Evolutionary conservation across 2,797 vertebrate species (phyloP), one percentile per base, ranked within the genome.

Genomic region (Moxostoma hubbsi): DNA sequence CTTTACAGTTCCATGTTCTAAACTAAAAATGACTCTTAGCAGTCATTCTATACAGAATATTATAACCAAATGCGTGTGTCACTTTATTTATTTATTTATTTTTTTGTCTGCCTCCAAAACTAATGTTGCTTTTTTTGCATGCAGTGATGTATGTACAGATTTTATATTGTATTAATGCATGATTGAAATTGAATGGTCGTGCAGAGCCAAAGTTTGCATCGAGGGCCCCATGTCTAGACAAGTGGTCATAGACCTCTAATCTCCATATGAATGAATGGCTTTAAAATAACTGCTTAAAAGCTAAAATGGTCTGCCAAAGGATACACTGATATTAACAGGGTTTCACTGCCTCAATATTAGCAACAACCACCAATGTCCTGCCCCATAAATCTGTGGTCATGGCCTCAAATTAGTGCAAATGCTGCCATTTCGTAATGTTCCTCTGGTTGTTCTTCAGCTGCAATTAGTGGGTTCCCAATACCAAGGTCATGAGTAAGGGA

Each of bases 381-480:
- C 85, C 85, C 88, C 89, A 89, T 91, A 91, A 92, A 91, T 92
- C 87, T 90, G 88, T 90, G 90, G 88, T 91, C 90, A 87, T 90
- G 86, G 86, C 90, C 88, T 91, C 89, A 92, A 89, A 92, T 88
- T 87, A 86, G 83, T 82, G 81, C 92, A 88, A 91, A 92, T 70
- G 81, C 90, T 84, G 82, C 87, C 86, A 85, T 88, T 87, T 89
- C 43, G 70, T 85, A 83, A 73, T 75, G 86, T 87, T 89, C 90
- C 91, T 90, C 88, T 84, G 89, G 83, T 86, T 89, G 78, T 87
- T 88, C 88, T 87, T 90, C 89, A 84, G 86, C 83, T 79, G 86
- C 88, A 92, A 92, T 92, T 94, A 92, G 92, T 90, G 91, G 92
- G 92, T 91, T 88, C 86, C 90, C 89, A 86, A 90, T 87, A 90